Base-by-base conservation (phyloP, 2,888 invertebrate species). In the Nomada goodeniana region DNA sequence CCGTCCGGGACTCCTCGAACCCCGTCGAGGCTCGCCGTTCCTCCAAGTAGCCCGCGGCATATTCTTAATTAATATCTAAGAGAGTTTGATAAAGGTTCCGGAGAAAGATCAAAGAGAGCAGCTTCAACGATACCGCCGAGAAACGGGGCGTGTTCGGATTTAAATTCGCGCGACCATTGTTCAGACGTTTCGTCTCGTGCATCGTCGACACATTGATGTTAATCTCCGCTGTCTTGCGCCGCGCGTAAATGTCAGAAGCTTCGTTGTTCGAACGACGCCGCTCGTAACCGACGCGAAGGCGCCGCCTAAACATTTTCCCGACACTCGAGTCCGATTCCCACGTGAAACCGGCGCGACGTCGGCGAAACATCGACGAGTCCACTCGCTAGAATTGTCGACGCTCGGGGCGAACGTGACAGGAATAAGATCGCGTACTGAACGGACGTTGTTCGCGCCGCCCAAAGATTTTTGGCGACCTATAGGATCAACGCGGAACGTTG, bases 31-130 rank as follows among this genome's bases (percentile, higher is more conserved):
- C 59, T 59, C 18, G 26, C 59, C 67, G 68, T 52, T 67, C 70
- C 23, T 50, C 36, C 63, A 59, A 63, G 11, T 23, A 23, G 72
- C 76, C 50, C 42, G 11, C 4, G 73, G 77, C 74, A 72, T 78
- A 84, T 82, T 80, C 69, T 75, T 68, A 80, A 80, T 86, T 86
- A 86, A 86, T 86, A 84, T 74, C 76, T 67, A 55, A 61, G 44
- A 52, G 55, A 15, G 52, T 36, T 55, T n/a, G 42, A 2, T 2
- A 18, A 15, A 9, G 9, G n/a, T 36, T 23, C 23, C 20, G 23
- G 13, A 23, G 26, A 4, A 20, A 20, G 20, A 23, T 47, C 47
- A 47, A 47, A 47, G 47, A 15, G 15, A 3, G 3, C 11, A 47
- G 53, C n/a, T n/a, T 53, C n/a, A 10, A 53, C 20, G 47, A 15